Base-by-base conservation (phyloP, 1,140 invertebrate species). In the Drosophila navojoa region DNA sequence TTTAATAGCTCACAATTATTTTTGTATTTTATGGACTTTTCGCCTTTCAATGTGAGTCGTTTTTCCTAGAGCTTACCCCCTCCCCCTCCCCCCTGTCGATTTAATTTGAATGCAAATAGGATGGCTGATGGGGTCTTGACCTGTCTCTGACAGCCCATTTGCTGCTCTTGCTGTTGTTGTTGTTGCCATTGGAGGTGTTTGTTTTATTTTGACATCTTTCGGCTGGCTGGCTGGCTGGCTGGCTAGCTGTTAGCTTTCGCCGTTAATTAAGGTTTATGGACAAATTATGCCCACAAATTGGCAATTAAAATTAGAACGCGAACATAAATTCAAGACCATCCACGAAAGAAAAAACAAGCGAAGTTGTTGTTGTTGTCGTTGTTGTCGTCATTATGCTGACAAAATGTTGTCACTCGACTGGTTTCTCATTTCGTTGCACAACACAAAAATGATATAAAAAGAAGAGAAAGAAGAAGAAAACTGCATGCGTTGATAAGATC, bases 251-350 rank as follows among this genome's bases (percentile, higher is more conserved):
- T 89, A 69, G 74, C 79, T 89, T 89, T 89, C 63, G 84, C 81
- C 79, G 85, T 89, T 89, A 89, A 89, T 89, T 89, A 89, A 84
- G 79, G 80, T 89, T 89, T 89, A 89, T 89, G 80, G 77, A 80
- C 84, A 89, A 89, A 89, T 89, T 89, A 89, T 89, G 84, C 80
- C 85, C 84, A 89, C 84, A 89, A 89, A 89, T 90, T 89, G 84
- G 74, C 84, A 89, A 89, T 89, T 89, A 89, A 89, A 89, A 89
- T 89, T 89, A 89, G 84, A 89, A 84, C 84, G 84, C 79, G 79
- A 61, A 80, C 77, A 89, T 89, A 89, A 89, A 89, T 89, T 89
- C 79, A 89, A 89, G 62, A 81, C 76, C 59, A 76, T 19, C 71
- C 22, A 16, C 49, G 15, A 66, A 59, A 16, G 55, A 22, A 66